Percentiles rank a stretch among this genome's conserved stretches.
Conservation (phyloP, 2,888 invertebrate species). For the Drosophila putrida region DNA sequence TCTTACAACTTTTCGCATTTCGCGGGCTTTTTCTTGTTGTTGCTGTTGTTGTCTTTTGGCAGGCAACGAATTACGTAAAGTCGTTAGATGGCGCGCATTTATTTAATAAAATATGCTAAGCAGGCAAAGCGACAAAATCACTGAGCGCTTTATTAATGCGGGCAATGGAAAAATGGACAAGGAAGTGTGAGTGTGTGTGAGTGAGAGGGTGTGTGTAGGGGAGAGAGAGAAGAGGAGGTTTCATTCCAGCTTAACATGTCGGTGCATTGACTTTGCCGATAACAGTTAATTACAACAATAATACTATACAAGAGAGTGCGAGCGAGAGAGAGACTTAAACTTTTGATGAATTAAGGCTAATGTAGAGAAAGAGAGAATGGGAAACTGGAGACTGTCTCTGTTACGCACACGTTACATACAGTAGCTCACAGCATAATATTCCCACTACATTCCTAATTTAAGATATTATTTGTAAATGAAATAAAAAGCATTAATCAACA, state of each 20-base stretch:
- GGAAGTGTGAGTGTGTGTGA: constrained; percentile 21
- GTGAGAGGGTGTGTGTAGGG: no score
- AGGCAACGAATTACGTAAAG: constrained; percentile 65
- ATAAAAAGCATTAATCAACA: not conserved
- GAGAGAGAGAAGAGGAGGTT: not conserved
- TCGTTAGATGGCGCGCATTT: constrained; percentile 60
- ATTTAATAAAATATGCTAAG: constrained; percentile 72
- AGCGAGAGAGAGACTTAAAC: constrained; percentile 5
- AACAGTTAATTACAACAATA: constrained; percentile 57
- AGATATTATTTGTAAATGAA: not conserved
- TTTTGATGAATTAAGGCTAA: constrained; percentile 8
- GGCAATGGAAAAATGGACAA: constrained; percentile 26
- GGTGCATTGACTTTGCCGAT: constrained; percentile 67
- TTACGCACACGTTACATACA: constrained; percentile 7
- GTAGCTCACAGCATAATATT: no score
- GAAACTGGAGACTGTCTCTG: not conserved
- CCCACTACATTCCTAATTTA: no score
- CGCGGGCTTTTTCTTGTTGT: constrained; percentile 35
- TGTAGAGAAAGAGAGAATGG: constrained; percentile 3
- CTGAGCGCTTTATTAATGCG: constrained; percentile 33
- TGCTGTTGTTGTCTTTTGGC: constrained; percentile 30
- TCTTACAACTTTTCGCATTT: constrained; percentile 40
- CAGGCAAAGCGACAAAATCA: constrained; percentile 48
- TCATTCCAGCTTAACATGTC: constrained; percentile 46
- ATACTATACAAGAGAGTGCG: constrained; percentile 1